Conservation (phyloP, 2,113 vertebrate genomes). For the Silurus meridionalis region DNA sequence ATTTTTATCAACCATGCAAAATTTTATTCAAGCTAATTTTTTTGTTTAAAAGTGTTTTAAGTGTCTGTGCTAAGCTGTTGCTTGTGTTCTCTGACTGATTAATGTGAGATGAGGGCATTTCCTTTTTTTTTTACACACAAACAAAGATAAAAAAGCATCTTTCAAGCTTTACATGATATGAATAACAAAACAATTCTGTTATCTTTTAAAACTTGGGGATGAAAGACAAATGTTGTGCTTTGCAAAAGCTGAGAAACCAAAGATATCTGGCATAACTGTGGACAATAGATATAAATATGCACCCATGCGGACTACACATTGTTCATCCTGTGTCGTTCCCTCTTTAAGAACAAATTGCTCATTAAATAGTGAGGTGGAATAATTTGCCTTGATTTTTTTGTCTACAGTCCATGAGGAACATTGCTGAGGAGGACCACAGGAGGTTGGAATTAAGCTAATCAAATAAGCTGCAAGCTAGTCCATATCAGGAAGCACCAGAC, state of each 20-base stretch:
- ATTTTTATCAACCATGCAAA: background rate
- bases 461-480: conserved; percentile 74
- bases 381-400: conserved; percentile 36
- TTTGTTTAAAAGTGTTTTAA: background rate
- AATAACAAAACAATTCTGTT: conserved; percentile 26
- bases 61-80: conserved; percentile 13
- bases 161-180: conserved; percentile 19
- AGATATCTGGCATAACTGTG: conserved; percentile 14
- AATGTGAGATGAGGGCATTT: conserved; percentile 20
- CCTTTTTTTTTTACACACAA: conserved; percentile 1
- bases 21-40: background rate
- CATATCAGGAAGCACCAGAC: conserved; percentile 75
- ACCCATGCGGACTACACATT: conserved; percentile 39
- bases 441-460: conserved; percentile 75
- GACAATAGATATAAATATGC: conserved; percentile 8
- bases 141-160: conserved; percentile 18
- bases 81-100: conserved; percentile 6
- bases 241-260: conserved; percentile 12
- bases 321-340: conserved; percentile 55
- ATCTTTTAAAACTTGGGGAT: background rate
- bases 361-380: conserved; percentile 68
- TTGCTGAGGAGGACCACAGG: conserved; percentile 63
- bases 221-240: conserved; percentile 12
- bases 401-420: conserved; percentile 64
- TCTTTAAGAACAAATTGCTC: conserved; percentile 66